Evolutionary conservation across 2,888 invertebrate species (phyloP).

Genomic region (Melipona bicolor): DNA sequence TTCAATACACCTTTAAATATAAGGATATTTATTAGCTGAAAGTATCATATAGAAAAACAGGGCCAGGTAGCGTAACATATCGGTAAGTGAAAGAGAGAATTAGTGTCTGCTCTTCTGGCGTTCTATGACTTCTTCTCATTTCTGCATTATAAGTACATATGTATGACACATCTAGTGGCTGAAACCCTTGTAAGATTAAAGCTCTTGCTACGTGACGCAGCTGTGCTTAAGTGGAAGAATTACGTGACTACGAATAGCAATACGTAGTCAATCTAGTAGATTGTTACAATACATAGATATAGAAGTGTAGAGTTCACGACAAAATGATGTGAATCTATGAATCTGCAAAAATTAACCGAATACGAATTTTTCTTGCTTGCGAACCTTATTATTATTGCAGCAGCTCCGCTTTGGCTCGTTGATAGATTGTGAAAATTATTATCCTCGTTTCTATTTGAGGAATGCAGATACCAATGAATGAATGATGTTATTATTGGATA

Average conservation of each 20-base stretch:
- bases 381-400: constrained; percentile 14
- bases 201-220: constrained; percentile 65
- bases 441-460: constrained; percentile 31
- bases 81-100: too few relatives aligned
- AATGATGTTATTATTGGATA: constrained; percentile 23
- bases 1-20: too few relatives aligned
- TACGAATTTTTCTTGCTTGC: constrained; percentile 23
- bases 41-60: too few relatives aligned
- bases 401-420: background rate
- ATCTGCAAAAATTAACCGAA: constrained; percentile 25
- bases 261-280: constrained; percentile 11
- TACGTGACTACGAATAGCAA: constrained; percentile 64
- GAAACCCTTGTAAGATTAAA: constrained; percentile 74
- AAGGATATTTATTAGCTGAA: too few relatives aligned
- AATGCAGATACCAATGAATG: background rate
- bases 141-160: constrained; percentile 64
- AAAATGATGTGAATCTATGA: background rate
- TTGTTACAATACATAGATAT: constrained; percentile 3
- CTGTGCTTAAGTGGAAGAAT: constrained; percentile 61
- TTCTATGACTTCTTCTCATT: too few relatives aligned
- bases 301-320: background rate
- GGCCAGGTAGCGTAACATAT: too few relatives aligned
- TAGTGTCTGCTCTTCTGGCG: too few relatives aligned
- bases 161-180: constrained; percentile 60
- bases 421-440: constrained; percentile 43